These are phyloP conservation scores for Lepidonotus clava DNA, from an alignment of 2,888 invertebrate species.

Conservation along the genomic window DNA sequence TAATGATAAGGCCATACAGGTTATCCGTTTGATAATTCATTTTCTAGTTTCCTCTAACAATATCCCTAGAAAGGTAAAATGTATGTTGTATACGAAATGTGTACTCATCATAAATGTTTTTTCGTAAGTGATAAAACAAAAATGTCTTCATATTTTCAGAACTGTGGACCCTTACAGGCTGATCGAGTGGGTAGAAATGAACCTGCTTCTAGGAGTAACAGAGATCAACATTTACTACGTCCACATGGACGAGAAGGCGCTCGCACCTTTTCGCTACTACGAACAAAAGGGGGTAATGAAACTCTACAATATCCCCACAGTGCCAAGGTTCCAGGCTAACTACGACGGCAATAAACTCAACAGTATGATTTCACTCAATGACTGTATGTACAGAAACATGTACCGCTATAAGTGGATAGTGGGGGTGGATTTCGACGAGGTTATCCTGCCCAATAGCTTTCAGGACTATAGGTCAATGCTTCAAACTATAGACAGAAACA, in stretches of 20 bases:
- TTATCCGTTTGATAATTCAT: no score
- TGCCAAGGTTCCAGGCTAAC: background rate
- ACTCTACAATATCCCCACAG: conserved; percentile 38
- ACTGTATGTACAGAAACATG: conserved; percentile 64
- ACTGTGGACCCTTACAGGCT: conserved; percentile 51
- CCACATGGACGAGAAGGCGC: background rate
- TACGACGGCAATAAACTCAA: conserved; percentile 35
- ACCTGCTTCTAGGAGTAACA: conserved; percentile 56
- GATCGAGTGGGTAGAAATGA: conserved; percentile 61
- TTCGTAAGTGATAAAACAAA: no score
- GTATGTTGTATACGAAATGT: no score
- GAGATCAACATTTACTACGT: conserved; percentile 61
- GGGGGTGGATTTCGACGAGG: conserved; percentile 62
- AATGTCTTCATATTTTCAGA: background rate
- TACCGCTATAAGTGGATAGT: conserved; percentile 58
- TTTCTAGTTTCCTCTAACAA: no score
- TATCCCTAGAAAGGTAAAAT: no score
- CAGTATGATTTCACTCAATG: conserved; percentile 58
- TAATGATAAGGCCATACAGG: no score
- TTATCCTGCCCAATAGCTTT: conserved; percentile 59
- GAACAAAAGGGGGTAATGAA: conserved; percentile 45
- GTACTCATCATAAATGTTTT: no score
- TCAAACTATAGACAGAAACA: background rate
- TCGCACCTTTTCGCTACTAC: conserved; percentile 57
- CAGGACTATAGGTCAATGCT: conserved; percentile 17